Base-by-base conservation (phyloP, 92 coral and sea anemone species). In the Isaurus tuberculatus region DNA sequence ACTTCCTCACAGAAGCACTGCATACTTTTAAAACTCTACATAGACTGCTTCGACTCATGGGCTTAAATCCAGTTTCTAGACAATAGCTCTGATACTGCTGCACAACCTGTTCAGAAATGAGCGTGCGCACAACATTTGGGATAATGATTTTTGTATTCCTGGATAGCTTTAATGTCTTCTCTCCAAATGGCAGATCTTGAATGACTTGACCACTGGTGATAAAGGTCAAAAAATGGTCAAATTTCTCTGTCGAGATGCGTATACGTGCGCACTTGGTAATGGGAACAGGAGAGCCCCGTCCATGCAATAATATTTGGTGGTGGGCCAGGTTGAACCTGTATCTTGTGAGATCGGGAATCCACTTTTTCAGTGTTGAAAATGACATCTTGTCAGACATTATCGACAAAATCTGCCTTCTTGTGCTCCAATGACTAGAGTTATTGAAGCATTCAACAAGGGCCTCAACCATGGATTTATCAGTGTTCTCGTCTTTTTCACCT, bases 141-240 rank as follows among this genome's bases (percentile, higher is more conserved):
- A 70, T 51, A 15, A 16, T 53, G 5, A 83, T 55, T 6, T 46
- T 27, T n/a, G 22, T 49, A 42, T 44, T 34, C 11, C 16, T 33
- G 9, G 83, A 72, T 46, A 83, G 48, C 26, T 26, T 58, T 16
- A 72, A 15, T 11, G 78, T 51, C 32, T 51, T 55, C 60, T 84
- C 88, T 25, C 88, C 88, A 84, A 84, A 84, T 7, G 88, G 83
- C 37, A 84, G 29, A 33, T 84, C 83, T 31, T 84, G 88, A 29
- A 84, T 57, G 17, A 84, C 55, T 22, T 73, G 44, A 19, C 71
- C 48, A 36, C 88, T 84, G 8, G 83, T 73, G n/a, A 84, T 84
- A 84, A 84, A 84, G 31, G 83, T 25, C 34, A 84, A 49, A 49
- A 84, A 84, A 37, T 84, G 88, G 61, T 84, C 83, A 5, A 84